Base-by-base conservation (phyloP, 1,140 invertebrate genomes). In the Drosophila parabipectinata region DNA sequence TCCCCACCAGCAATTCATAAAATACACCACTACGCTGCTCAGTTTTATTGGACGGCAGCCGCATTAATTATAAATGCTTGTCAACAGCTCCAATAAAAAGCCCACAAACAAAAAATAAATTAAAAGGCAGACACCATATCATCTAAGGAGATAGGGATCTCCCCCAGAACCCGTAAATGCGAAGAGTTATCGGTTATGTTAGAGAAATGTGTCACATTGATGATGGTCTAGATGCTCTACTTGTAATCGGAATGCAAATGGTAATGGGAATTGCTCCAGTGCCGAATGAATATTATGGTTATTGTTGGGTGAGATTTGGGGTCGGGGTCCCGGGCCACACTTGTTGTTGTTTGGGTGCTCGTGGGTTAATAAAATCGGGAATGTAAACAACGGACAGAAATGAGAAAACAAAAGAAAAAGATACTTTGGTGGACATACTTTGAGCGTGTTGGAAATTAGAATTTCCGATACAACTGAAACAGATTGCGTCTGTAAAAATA, bases 391-490 rank as follows among this genome's bases (percentile, higher is more conserved):
- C 52, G 32, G 72, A 66, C 21, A 63, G 28, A 62, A 56, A 63
- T 45, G 48, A 55, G 18, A 45, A 72, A 54, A 72, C 59, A 64
- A 77, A 59, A 54, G 60, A 75, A 81, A 53, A 44, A 21, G 3
- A 21, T 21, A 21, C 21, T 15, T 6, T 21, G 5, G 44, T 72
- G 74, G 78, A 87, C 79, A 69, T 87, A 87, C 82, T 87, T 87
- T 87, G 78, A 83, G 78, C 75, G 83, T 87, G 83, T 82, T 75
- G 83, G 69, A 78, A 50, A 88, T 87, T 61, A 87, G 83, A 76
- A 87, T 87, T 72, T 87, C 74, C 77, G 83, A 87, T 82, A 87
- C 82, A 72, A 87, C 83, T 81, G 82, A 87, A 69, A 69, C 82
- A 72, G 82, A 87, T 66, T 77, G 80, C 58, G 78, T 69, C 82